phyloP scores from a whole-genome alignment of 2,113 vertebrate species.

The Hyaena hyaena region DNA sequence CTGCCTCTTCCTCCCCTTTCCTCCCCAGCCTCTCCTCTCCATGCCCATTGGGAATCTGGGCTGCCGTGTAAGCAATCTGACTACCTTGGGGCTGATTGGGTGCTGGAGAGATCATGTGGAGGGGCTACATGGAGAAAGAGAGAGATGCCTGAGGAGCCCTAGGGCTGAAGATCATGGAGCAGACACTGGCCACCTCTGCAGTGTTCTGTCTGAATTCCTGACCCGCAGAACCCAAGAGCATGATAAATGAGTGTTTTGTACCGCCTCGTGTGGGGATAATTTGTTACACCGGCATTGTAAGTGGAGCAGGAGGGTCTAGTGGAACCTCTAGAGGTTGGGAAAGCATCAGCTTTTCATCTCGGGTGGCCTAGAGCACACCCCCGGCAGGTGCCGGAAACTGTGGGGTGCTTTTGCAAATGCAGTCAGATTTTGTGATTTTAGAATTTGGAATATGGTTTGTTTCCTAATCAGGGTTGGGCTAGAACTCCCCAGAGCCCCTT shows the following conservation, averaged over 20 bases:
- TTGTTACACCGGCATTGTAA: not conserved
- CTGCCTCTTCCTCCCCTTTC: not conserved
- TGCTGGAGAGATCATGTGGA: not conserved
- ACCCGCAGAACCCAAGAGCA: not conserved
- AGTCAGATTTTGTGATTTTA: constrained; percentile 35
- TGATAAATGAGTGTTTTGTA: not conserved
- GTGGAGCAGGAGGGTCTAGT: not conserved
- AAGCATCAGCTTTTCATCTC: constrained; percentile 5
- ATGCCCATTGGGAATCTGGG: not conserved
- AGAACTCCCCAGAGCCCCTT: constrained; percentile 44
- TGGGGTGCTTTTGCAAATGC: not conserved
- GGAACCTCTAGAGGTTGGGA: not conserved
- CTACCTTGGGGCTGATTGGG: not conserved
- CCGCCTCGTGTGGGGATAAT: not conserved
- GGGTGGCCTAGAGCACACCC: not conserved
- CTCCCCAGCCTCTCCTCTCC: not conserved
- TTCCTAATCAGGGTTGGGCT: constrained; percentile 35
- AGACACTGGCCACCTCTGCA: not conserved
- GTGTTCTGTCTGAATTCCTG: not conserved
- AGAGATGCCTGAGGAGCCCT: not conserved
- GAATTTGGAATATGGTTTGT: constrained; percentile 49
- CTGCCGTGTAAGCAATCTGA: not conserved
- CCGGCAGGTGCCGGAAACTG: not conserved
- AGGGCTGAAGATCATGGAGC: not conserved
- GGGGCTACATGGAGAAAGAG: not conserved